phyloP scores from a whole-genome alignment of 2,797 vertebrate species.

The Myotis findleyi region DNA sequence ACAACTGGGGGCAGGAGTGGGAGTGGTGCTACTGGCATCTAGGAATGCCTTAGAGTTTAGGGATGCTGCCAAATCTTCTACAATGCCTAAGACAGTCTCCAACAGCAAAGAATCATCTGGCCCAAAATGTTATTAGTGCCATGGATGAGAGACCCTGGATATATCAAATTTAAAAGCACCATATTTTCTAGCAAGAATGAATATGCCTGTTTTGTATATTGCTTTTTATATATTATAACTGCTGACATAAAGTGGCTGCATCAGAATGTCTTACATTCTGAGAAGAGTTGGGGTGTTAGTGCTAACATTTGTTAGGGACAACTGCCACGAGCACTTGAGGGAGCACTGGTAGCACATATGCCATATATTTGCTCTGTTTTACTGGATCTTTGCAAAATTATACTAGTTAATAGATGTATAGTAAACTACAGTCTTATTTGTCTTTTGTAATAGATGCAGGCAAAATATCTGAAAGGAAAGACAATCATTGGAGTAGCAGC shows the following conservation, averaged over 20 bases:
- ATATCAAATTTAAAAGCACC: neutral
- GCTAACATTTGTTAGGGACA: neutral
- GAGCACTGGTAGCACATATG: neutral
- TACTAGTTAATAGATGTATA: neutral
- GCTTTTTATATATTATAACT: neutral
- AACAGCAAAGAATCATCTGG: neutral
- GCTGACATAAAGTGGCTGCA: neutral
- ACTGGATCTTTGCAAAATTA: neutral
- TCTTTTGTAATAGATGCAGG: conserved; percentile 91
- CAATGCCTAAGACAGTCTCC: neutral
- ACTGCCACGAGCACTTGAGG: neutral
- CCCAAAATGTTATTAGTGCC: neutral
- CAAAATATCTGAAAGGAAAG: conserved; percentile 95
- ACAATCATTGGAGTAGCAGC: conserved; percentile 95
- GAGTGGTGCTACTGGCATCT: neutral
- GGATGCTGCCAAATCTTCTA: neutral
- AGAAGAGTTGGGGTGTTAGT: neutral
- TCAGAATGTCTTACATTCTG: neutral
- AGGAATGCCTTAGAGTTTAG: neutral
- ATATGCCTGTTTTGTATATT: conserved; percentile 14
- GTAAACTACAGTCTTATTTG: conserved; percentile 32
- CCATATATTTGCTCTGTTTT: neutral
- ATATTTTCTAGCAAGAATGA: conserved; percentile 1
- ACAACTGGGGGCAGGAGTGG: neutral
- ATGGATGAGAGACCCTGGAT: neutral